phyloP scores from a whole-genome alignment of 2,797 vertebrate genomes.

The Fistularia commersonii region DNA sequence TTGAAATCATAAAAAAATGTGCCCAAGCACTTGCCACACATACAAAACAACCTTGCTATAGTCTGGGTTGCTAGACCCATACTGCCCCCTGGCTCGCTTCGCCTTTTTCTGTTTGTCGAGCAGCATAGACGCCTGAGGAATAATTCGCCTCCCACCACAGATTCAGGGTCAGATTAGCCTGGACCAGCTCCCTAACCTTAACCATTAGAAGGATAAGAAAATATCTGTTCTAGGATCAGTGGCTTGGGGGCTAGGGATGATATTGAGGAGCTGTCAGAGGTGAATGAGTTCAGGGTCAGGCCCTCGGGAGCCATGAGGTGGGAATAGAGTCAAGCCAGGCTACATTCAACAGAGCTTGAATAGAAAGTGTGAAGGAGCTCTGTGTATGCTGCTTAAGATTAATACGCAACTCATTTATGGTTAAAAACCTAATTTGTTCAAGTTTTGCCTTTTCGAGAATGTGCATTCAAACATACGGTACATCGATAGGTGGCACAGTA shows the following conservation, averaged over 20 bases:
- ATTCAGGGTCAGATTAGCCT: slow-evolving; percentile 73
- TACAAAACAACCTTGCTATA: slow-evolving; percentile 55
- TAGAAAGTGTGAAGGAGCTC: slow-evolving; percentile 10
- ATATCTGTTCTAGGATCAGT: slow-evolving; percentile 73
- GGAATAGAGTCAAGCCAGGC: slow-evolving; percentile 59
- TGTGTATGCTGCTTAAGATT: slow-evolving; percentile 3
- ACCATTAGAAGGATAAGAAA: slow-evolving; percentile 73
- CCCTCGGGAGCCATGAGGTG: slow-evolving; percentile 68
- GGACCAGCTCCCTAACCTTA: slow-evolving; percentile 71
- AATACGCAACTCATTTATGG: no score
- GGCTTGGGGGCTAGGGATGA: slow-evolving; percentile 66
- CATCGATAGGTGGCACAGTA: no score
- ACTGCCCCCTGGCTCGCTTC: slow-evolving; percentile 78
- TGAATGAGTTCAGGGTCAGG: slow-evolving; percentile 77
- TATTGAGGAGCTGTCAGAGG: slow-evolving; percentile 89
- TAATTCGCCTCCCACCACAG: slow-evolving; percentile 67
- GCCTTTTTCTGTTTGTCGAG: slow-evolving; percentile 59
- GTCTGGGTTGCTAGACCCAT: slow-evolving; percentile 66
- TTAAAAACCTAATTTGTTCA: no score
- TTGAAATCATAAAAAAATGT: slow-evolving; percentile 11
- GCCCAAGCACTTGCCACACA: neutral
- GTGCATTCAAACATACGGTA: no score
- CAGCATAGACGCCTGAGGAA: slow-evolving; percentile 64
- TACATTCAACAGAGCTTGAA: slow-evolving; percentile 29
- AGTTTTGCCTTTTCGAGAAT: no score